Evolutionary conservation across 2,797 vertebrate genomes (phyloP).

Genomic region (Scomberomorus guttatus): DNA sequence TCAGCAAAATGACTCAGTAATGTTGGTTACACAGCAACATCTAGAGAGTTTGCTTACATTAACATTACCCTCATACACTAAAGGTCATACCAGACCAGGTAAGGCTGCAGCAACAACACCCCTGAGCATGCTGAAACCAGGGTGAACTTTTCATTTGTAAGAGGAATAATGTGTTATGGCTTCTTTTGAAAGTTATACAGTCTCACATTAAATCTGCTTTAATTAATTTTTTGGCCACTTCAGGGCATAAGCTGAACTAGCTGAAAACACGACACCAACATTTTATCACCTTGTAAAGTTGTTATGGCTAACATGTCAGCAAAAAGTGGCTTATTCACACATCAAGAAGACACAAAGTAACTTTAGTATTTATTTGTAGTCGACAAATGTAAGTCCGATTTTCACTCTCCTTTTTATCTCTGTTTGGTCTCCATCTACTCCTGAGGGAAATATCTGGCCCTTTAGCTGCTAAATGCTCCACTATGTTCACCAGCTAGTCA

Average conservation of each 20-base stretch:
- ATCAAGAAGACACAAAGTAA: neutral
- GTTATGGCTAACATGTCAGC: neutral
- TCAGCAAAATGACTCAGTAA: neutral
- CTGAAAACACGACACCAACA: neutral
- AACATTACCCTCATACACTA: neutral
- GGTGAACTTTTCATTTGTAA: too few relatives aligned
- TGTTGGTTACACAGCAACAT: neutral
- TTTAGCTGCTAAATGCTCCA: too few relatives aligned
- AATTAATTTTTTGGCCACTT: neutral
- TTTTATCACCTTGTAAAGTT: neutral
- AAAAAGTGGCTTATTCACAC: neutral
- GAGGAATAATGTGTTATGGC: neutral
- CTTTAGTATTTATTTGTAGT: neutral
- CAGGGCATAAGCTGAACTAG: neutral
- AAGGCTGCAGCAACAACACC: neutral
- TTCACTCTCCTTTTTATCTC: too few relatives aligned
- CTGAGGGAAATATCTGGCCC: too few relatives aligned
- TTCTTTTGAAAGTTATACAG: neutral
- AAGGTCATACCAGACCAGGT: neutral
- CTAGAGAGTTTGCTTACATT: neutral
- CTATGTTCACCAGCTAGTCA: too few relatives aligned
- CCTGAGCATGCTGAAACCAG: too few relatives aligned
- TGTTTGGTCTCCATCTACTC: neutral
- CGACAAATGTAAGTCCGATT: neutral
- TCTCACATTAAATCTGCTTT: neutral